Evolutionary conservation across 2,113 vertebrate species (phyloP).

Genomic region (Perognathus longimembris): DNA sequence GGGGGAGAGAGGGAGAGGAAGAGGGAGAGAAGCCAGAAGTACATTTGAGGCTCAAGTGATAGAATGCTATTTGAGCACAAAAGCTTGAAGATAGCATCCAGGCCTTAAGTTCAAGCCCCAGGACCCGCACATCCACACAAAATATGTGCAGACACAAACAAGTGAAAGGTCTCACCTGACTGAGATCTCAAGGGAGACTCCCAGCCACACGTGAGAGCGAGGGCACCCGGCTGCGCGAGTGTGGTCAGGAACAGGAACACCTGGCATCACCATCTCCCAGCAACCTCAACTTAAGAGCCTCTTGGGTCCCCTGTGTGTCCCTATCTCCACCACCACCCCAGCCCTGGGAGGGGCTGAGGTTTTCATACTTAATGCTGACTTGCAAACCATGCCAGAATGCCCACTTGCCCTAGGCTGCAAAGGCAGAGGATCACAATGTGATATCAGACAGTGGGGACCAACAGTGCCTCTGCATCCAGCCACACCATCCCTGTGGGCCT

Average conservation of each 20-base stretch:
- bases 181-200: neutral
- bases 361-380: no score
- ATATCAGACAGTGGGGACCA: neutral
- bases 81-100: no score
- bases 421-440: neutral
- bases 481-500: neutral
- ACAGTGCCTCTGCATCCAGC: neutral
- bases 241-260: neutral
- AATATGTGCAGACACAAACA: no score
- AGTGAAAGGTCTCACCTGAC: neutral
- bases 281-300: neutral
- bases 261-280: neutral
- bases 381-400: neutral
- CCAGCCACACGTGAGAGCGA: neutral
- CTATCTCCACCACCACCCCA: no score
- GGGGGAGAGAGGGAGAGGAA: no score
- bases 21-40: no score
- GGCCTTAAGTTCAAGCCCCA: no score
- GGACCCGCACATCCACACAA: no score
- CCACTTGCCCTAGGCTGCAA: neutral
- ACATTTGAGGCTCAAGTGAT: no score
- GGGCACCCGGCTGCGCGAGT: no score
- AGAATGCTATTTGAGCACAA: no score
- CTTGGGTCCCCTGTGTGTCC: neutral
- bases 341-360: no score